These are phyloP conservation scores for Salminus brasiliensis DNA, from an alignment of 2,113 vertebrate genomes.

Conservation along the genomic window DNA sequence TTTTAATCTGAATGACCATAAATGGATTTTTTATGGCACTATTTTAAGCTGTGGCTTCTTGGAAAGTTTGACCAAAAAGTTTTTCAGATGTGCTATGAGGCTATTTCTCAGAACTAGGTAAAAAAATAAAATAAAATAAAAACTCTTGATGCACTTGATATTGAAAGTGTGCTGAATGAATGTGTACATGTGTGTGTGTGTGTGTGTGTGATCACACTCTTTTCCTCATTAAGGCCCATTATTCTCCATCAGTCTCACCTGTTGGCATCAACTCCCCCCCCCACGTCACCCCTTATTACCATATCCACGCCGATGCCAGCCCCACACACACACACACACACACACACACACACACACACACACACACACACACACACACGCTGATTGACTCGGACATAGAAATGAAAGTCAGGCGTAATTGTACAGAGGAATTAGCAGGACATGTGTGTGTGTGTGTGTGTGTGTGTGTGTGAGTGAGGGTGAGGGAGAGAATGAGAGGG, in stretches of 20 bases:
- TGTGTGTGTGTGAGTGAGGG: constrained; percentile 3
- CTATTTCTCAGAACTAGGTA: not conserved
- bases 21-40: no score
- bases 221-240: constrained; percentile 54
- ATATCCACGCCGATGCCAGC: constrained; percentile 28
- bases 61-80: constrained; percentile 1
- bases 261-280: constrained; percentile 68
- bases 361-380: constrained; percentile 58
- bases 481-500: not conserved
- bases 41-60: not conserved
- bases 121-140: constrained; percentile 6
- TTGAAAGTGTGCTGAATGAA: not conserved
- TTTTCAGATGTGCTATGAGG: not conserved
- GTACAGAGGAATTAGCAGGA: constrained; percentile 79
- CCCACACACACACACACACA: constrained; percentile 57
- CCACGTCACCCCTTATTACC: constrained; percentile 35
- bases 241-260: constrained; percentile 63
- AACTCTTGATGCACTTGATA: not conserved
- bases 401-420: constrained; percentile 84
- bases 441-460: not conserved
- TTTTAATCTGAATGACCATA: no score
- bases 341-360: constrained; percentile 57
- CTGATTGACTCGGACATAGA: constrained; percentile 81
- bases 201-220: constrained; percentile 42
- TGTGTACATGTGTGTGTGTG: constrained; percentile 34